Conservation (phyloP, 1,140 invertebrate species). For the Drosophila sucinea region DNA sequence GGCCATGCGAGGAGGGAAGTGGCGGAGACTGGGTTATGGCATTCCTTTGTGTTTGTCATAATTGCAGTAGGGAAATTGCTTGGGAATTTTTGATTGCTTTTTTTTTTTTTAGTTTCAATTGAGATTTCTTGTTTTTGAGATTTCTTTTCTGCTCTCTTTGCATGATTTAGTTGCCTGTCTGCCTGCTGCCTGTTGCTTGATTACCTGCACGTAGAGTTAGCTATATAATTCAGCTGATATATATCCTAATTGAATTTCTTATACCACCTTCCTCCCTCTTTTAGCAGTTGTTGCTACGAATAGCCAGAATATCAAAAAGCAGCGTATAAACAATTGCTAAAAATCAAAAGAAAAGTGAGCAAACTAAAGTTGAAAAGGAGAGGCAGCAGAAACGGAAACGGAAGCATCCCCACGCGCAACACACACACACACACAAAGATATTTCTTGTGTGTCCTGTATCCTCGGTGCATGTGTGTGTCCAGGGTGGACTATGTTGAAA, state of each 20-base stretch:
- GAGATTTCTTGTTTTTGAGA: slow-evolving; percentile 33
- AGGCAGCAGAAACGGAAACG: slow-evolving; percentile 18
- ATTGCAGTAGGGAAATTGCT: slow-evolving; percentile 51
- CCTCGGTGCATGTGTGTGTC: slow-evolving; percentile 69
- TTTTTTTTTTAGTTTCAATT: slow-evolving; percentile 34
- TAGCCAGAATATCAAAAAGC: slow-evolving; percentile 39
- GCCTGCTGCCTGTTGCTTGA: slow-evolving; percentile 13
- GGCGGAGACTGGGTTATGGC: background rate
- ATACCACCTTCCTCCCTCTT: slow-evolving; percentile 19
- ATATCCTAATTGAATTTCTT: slow-evolving; percentile 54
- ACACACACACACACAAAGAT: background rate
- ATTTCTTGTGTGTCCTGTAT: slow-evolving; percentile 48
- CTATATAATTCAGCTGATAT: slow-evolving; percentile 36
- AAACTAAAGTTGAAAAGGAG: background rate
- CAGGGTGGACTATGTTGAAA: slow-evolving; percentile 82
- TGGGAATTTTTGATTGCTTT: slow-evolving; percentile 38
- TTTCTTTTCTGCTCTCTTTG: slow-evolving; percentile 29
- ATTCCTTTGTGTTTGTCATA: slow-evolving; percentile 56
- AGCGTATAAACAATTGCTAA: slow-evolving; percentile 34
- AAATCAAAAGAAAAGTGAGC: background rate
- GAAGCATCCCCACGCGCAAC: slow-evolving; percentile 11
- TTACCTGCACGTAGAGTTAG: slow-evolving; percentile 42
- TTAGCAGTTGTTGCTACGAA: slow-evolving; percentile 8
- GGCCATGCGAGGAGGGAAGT: background rate
- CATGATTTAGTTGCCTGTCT: background rate